phyloP scores from a whole-genome alignment of 1,140 invertebrate species.

The Coenobita brevimanus region DNA sequence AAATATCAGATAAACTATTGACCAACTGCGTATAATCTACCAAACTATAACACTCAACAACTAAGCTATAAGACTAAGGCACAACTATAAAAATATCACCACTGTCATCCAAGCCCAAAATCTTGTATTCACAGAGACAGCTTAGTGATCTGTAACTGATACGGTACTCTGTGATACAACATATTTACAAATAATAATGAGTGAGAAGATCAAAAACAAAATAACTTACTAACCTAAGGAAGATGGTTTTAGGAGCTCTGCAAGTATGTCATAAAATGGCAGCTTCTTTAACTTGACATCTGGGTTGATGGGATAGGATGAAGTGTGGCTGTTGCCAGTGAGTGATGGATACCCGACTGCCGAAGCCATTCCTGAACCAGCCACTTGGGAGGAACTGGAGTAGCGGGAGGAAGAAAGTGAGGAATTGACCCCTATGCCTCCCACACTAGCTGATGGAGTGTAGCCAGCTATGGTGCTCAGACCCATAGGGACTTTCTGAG shows the following conservation, averaged over 20 bases:
- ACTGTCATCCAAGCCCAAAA: too few relatives aligned
- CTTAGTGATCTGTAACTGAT: too few relatives aligned
- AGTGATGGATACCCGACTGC: conserved; percentile 47
- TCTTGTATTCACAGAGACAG: too few relatives aligned
- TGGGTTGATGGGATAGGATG: conserved; percentile 84
- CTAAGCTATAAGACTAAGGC: too few relatives aligned
- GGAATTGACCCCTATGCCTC: conserved; percentile 47
- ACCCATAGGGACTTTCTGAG: conserved; percentile 54
- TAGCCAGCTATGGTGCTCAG: conserved; percentile 50
- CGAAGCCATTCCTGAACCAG: conserved; percentile 24
- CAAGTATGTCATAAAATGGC: conserved; percentile 93
- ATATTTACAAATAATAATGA: too few relatives aligned
- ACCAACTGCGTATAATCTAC: too few relatives aligned
- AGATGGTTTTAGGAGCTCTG: conserved; percentile 91
- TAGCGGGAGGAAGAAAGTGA: conserved; percentile 27
- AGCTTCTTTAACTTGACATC: conserved; percentile 92
- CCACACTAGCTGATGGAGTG: conserved; percentile 39
- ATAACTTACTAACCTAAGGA: conserved; percentile 82
- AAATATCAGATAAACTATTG: too few relatives aligned
- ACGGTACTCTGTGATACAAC: too few relatives aligned
- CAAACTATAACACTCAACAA: too few relatives aligned
- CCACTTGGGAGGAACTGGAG: conserved; percentile 24
- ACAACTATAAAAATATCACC: too few relatives aligned
- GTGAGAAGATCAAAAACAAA: too few relatives aligned
- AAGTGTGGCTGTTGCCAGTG: conserved; percentile 47